Evolutionary conservation across 2,888 invertebrate genomes (phyloP).

Genomic region (Aleiodes testaceus): DNA sequence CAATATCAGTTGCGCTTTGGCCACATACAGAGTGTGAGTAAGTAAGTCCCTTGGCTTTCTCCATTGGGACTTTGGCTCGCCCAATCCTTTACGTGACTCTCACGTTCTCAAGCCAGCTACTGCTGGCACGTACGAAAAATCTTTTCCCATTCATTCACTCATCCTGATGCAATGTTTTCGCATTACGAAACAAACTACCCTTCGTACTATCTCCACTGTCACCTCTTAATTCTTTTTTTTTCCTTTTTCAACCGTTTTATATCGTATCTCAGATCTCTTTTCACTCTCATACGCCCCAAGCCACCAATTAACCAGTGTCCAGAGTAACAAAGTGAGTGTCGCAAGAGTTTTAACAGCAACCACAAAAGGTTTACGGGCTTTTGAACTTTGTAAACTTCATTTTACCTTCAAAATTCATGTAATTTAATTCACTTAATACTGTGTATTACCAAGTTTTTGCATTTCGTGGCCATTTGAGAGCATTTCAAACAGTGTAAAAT

Average conservation of each 20-base stretch:
- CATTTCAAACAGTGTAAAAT: too few relatives aligned
- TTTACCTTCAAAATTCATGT: too few relatives aligned
- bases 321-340: conserved; percentile 57
- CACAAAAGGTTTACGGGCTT: neutral
- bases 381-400: too few relatives aligned
- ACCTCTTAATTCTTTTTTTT: conserved; percentile 3
- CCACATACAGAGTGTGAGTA: conserved; percentile 45
- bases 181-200: conserved; percentile 61
- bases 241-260: neutral
- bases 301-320: conserved; percentile 61
- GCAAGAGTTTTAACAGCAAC: conserved; percentile 1
- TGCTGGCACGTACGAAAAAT: conserved; percentile 31
- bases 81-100: conserved; percentile 62
- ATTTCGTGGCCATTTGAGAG: too few relatives aligned
- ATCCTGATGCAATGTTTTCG: conserved; percentile 53
- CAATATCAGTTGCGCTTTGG: conserved; percentile 56
- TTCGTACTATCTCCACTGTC: conserved; percentile 45
- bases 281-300: conserved; percentile 59
- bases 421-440: too few relatives aligned
- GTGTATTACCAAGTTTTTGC: too few relatives aligned
- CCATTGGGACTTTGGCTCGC: conserved; percentile 59
- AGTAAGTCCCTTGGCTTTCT: conserved; percentile 51
- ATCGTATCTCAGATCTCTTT: conserved; percentile 7
- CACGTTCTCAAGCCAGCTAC: conserved; percentile 5
- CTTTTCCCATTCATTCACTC: neutral